These are phyloP conservation scores for Trisateles emortualis DNA, from an alignment of 2,888 invertebrate species.

Conservation along the genomic window DNA sequence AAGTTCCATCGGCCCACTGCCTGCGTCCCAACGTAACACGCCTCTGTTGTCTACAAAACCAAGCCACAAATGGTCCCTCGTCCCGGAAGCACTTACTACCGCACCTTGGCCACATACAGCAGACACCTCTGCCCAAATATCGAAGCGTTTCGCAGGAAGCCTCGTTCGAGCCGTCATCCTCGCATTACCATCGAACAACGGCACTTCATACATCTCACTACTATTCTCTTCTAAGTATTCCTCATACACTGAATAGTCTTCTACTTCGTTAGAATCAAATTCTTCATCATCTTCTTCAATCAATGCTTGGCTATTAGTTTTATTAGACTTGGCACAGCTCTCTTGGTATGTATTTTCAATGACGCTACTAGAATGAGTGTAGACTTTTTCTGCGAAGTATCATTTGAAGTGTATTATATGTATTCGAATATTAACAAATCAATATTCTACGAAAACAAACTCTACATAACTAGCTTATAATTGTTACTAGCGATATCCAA, in stretches of 20 bases:
- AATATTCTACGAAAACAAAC: conserved; percentile 48
- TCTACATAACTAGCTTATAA: conserved; percentile 51
- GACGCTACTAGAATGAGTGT: conserved; percentile 49
- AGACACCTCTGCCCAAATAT: conserved; percentile 81
- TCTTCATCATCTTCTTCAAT: conserved; percentile 59
- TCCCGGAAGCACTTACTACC: conserved; percentile 74
- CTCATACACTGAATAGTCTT: conserved; percentile 67
- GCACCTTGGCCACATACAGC: conserved; percentile 76
- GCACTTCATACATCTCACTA: conserved; percentile 69
- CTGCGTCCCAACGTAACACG: conserved; percentile 76
- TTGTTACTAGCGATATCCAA: conserved; percentile 78
- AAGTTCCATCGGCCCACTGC: conserved; percentile 74
- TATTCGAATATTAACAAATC: conserved; percentile 43
- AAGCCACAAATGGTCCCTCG: conserved; percentile 80
- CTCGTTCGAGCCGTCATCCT: conserved; percentile 71
- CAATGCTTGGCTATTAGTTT: conserved; percentile 39
- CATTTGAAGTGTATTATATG: conserved; percentile 53
- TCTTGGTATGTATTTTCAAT: conserved; percentile 49
- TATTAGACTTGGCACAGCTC: conserved; percentile 54
- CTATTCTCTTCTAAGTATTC: conserved; percentile 63
- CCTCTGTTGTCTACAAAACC: conserved; percentile 74
- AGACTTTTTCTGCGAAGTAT: conserved; percentile 74
- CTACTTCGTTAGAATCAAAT: conserved; percentile 66
- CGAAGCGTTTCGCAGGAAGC: conserved; percentile 77
- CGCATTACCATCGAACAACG: conserved; percentile 77